Percentiles rank a stretch among this genome's conserved stretches.
Conservation (phyloP, 1,140 invertebrate species). For the Druon quercuslanigerum region DNA sequence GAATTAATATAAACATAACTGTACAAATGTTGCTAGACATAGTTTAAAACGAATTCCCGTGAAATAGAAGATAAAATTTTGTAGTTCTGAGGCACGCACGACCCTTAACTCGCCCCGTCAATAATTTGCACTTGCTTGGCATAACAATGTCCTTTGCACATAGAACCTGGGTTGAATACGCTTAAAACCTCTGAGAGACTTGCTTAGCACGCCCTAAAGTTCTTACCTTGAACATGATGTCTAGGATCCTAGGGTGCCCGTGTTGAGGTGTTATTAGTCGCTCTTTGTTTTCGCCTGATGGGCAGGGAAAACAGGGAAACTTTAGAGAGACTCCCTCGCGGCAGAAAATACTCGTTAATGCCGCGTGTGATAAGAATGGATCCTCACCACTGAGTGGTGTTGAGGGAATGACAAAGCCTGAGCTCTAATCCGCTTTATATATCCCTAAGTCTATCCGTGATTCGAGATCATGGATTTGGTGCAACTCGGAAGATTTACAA, state of each 20-base stretch:
- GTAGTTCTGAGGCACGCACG: slow-evolving; percentile 1
- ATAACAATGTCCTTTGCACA: slow-evolving; percentile 20
- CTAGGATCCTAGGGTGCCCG: slow-evolving; percentile 41
- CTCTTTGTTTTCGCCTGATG: slow-evolving; percentile 31
- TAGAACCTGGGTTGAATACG: not conserved
- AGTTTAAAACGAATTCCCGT: not conserved
- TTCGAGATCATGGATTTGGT: slow-evolving; percentile 77
- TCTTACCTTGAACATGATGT: slow-evolving; percentile 61
- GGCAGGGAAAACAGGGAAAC: slow-evolving; percentile 41
- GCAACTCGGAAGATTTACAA: slow-evolving; percentile 73
- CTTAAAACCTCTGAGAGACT: not conserved
- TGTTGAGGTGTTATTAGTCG: slow-evolving; percentile 6
- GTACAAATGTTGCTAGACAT: not conserved
- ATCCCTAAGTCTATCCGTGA: slow-evolving; percentile 73
- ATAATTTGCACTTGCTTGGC: slow-evolving; percentile 18
- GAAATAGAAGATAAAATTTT: not conserved
- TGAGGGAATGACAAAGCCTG: slow-evolving; percentile 74
- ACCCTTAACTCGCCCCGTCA: slow-evolving; percentile 18
- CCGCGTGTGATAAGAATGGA: slow-evolving; percentile 48
- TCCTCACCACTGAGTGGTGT: slow-evolving; percentile 56
- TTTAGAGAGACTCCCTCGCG: slow-evolving; percentile 44
- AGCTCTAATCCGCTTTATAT: slow-evolving; percentile 75
- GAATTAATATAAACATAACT: not conserved
- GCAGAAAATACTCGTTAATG: slow-evolving; percentile 41
- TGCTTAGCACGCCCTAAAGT: slow-evolving; percentile 1